These are phyloP conservation scores for Drosophila carrolli DNA, from an alignment of 1,140 invertebrate species.

Conservation along the genomic window DNA sequence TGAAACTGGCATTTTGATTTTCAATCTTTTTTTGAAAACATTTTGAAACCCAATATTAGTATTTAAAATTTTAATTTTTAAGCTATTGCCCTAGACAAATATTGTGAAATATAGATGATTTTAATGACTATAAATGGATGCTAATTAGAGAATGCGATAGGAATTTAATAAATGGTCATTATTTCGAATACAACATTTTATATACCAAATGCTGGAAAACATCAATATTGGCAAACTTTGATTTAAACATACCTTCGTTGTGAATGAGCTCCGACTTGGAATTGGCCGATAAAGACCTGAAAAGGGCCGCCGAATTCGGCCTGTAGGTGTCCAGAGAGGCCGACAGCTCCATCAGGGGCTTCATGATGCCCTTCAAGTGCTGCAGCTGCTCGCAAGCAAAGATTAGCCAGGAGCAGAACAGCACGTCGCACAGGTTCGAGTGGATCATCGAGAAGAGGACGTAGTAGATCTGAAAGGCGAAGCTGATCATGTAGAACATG, in stretches of 20 bases:
- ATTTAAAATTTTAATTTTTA: no score
- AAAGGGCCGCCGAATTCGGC: constrained; percentile 91
- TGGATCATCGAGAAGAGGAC: constrained; percentile 89
- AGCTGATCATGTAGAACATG: constrained; percentile 87
- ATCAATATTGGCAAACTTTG: not conserved
- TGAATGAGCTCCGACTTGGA: constrained; percentile 86
- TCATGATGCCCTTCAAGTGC: constrained; percentile 93
- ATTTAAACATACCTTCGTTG: constrained; percentile 84
- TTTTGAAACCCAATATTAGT: no score
- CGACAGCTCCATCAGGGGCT: constrained; percentile 92
- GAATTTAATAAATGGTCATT: no score
- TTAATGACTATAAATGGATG: no score
- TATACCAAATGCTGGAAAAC: not conserved
- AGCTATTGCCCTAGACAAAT: no score
- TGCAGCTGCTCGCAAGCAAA: constrained; percentile 93
- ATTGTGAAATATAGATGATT: no score
- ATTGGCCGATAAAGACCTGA: constrained; percentile 87
- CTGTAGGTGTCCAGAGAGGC: constrained; percentile 91
- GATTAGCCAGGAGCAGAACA: constrained; percentile 93
- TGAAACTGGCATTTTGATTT: no score
- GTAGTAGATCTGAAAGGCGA: constrained; percentile 91
- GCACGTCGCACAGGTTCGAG: constrained; percentile 89
- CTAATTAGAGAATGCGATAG: no score
- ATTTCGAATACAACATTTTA: no score
- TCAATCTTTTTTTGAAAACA: no score